phyloP scores from a whole-genome alignment of 2,888 invertebrate species.

The Lingula anatina region DNA sequence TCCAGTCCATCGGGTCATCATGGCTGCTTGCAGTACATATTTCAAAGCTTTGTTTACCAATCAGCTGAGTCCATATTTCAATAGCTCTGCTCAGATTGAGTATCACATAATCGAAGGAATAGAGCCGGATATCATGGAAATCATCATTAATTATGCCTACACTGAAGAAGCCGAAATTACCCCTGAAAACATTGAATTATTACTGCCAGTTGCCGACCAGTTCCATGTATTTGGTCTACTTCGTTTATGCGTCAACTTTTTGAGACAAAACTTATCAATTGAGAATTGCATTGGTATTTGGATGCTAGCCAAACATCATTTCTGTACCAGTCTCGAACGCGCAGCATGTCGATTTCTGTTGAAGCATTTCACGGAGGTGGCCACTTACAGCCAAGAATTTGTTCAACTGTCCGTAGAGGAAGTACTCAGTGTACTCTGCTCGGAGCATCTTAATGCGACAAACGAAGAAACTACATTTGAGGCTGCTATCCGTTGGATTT shows the following conservation, averaged over 20 bases:
- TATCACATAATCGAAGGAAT: constrained; percentile 74
- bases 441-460: constrained; percentile 47
- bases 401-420: constrained; percentile 56
- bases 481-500: constrained; percentile 72
- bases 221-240: constrained; percentile 78
- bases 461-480: constrained; percentile 49
- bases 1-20: constrained; percentile 67
- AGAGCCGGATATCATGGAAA: constrained; percentile 69
- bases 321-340: constrained; percentile 67
- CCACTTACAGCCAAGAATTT: constrained; percentile 32
- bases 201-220: constrained; percentile 79
- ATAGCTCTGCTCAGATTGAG: constrained; percentile 30
- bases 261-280: constrained; percentile 65
- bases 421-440: constrained; percentile 27
- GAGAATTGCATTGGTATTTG: constrained; percentile 80
- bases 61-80: constrained; percentile 55
- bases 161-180: constrained; percentile 71
- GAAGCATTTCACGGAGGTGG: constrained; percentile 41
- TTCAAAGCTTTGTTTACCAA: constrained; percentile 85
- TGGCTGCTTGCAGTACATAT: constrained; percentile 76
- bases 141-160: constrained; percentile 80
- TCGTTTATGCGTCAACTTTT: constrained; percentile 73
- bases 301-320: constrained; percentile 74
- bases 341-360: constrained; percentile 68
- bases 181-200: constrained; percentile 68